phyloP scores from a whole-genome alignment of 2,888 invertebrate genomes.

The Zhengitettix transpicula region DNA sequence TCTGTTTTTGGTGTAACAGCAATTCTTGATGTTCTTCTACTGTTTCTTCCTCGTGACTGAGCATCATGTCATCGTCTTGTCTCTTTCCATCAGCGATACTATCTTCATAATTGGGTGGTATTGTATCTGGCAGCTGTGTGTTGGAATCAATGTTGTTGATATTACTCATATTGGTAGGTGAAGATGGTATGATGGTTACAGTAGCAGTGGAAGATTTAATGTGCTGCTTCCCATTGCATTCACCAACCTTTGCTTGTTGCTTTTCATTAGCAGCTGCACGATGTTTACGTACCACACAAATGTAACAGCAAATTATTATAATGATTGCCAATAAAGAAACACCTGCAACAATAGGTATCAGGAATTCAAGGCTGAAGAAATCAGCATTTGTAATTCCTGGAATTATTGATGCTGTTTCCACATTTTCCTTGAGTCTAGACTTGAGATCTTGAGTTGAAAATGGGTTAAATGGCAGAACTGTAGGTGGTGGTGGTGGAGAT shows the following conservation, averaged over 20 bases:
- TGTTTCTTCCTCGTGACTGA: conserved; percentile 29
- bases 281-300: conserved; percentile 29
- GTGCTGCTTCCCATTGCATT: conserved; percentile 13
- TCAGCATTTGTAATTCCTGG: conserved; percentile 26
- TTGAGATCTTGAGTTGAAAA: conserved; percentile 22
- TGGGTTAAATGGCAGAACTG: conserved; percentile 19
- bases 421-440: conserved; percentile 24
- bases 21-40: conserved; percentile 29
- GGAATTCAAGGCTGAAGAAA: conserved; percentile 28
- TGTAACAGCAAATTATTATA: conserved; percentile 29
- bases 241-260: conserved; percentile 16
- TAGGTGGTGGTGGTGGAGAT: conserved; percentile 33
- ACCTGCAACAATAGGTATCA: conserved; percentile 31
- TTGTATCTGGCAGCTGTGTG: background rate
- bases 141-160: conserved; percentile 15
- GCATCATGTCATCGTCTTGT: conserved; percentile 29
- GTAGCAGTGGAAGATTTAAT: conserved; percentile 3
- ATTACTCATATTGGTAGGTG: conserved; percentile 18
- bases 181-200: conserved; percentile 29
- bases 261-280: conserved; percentile 13
- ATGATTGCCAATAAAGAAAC: conserved; percentile 27
- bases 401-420: conserved; percentile 19
- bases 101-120: conserved; percentile 17
- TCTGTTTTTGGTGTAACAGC: conserved; percentile 23
- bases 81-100: conserved; percentile 28